Base-by-base conservation (phyloP, 2,888 invertebrate genomes). In the Ochropleura leucogaster region DNA sequence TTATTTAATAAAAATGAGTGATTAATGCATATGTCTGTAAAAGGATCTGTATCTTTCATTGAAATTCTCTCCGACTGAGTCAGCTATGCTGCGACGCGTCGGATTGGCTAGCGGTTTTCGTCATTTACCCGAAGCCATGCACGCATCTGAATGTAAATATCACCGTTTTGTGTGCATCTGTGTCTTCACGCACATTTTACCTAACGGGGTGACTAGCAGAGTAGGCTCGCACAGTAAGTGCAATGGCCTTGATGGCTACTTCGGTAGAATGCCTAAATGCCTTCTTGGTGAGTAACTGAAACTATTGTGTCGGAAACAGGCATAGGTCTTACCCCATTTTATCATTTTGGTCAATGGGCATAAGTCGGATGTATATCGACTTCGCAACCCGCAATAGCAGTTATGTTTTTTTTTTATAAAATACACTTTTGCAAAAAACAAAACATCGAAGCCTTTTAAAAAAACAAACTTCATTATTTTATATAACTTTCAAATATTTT, bases 91-190 rank as follows among this genome's bases (percentile, higher is more conserved):
- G 64, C 49, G 14, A 40, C 42, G 64, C 30, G 40, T 82, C 47
- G 44, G 53, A 80, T 59, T 68, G 82, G 53, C 47, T 84, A 80
- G 80, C 81, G 84, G 81, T 84, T 82, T 49, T 62, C 69, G 72
- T 70, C 69, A 62, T 80, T 82, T 53, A 30, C 14, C 47, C 20
- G 9, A 72, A 80, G 69, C 66, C 63, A 30, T 78, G 68, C 64
- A 68, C 51, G 70, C 75, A 62, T 47, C 55, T 74, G n/a, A 66
- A 71, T 62, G 75, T 53, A 68, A 80, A 79, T 53, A 68, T 55
- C 55, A 20, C 55, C 47, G 66, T 73, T 72, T 82, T 53, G 78
- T 57, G 60, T 70, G 18, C 64, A 68, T 68, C 40, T 65, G 55
- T 68, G 20, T n/a, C 71, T 83, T 63, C 83, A 83, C 66, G 74